phyloP scores from a whole-genome alignment of 1,140 invertebrate species.

The Drosophila pachea region DNA sequence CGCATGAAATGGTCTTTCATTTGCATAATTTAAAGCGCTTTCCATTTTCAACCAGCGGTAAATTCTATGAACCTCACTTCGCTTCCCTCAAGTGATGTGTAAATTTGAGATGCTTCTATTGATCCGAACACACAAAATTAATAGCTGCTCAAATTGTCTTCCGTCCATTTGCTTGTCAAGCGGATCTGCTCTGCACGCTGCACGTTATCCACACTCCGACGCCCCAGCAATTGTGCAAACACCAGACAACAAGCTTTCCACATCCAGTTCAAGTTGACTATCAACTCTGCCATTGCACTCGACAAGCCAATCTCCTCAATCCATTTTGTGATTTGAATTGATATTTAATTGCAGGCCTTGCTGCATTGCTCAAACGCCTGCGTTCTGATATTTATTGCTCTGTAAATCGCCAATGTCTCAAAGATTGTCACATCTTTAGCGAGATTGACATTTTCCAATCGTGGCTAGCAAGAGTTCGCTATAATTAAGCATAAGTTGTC shows the following conservation, averaged over 20 bases:
- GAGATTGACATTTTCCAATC: constrained; percentile 43
- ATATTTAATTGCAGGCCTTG: constrained; percentile 51
- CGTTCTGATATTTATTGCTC: constrained; percentile 6
- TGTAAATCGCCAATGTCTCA: constrained; percentile 45
- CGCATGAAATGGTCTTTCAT: constrained; percentile 64
- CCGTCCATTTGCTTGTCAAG: neutral
- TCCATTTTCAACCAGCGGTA: constrained; percentile 20
- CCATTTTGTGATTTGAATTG: constrained; percentile 67
- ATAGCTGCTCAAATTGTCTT: no score
- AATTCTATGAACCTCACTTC: no score
- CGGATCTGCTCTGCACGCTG: neutral
- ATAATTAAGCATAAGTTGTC: constrained; percentile 69
- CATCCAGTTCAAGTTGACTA: constrained; percentile 30
- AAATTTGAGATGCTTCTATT: no score
- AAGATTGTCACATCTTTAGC: constrained; percentile 50
- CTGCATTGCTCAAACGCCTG: neutral
- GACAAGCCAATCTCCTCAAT: constrained; percentile 57
- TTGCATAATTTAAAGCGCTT: constrained; percentile 64
- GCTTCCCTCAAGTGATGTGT: no score
- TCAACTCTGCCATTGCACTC: constrained; percentile 20
- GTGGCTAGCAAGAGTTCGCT: constrained; percentile 50
- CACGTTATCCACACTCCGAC: neutral
- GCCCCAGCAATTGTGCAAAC: constrained; percentile 46
- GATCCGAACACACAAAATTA: neutral
- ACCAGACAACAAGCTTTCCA: constrained; percentile 27